Evolutionary conservation across 2,797 vertebrate genomes (phyloP).

Genomic region (Hydrolagus colliei): DNA sequence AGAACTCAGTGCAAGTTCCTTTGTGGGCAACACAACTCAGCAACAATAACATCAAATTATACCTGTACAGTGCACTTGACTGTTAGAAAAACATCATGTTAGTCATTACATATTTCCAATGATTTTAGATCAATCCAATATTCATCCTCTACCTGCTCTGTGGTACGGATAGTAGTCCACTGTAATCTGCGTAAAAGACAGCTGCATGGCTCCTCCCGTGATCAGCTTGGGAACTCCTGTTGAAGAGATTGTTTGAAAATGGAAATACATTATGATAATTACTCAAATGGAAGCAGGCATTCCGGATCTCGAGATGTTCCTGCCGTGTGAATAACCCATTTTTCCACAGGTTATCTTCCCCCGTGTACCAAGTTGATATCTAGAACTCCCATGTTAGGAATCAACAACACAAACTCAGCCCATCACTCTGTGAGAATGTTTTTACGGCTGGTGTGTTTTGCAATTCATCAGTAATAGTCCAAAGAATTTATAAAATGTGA

Average conservation of each 20-base stretch:
- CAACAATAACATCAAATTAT: no score
- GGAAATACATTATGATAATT: background rate
- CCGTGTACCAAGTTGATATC: background rate
- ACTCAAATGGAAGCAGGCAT: background rate
- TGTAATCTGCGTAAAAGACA: conserved; percentile 87
- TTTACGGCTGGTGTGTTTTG: background rate
- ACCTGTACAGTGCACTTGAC: no score
- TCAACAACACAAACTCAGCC: no score
- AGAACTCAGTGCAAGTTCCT: no score
- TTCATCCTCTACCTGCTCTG: conserved; percentile 71
- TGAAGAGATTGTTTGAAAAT: background rate
- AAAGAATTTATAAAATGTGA: background rate
- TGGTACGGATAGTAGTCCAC: conserved; percentile 96
- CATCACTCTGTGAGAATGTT: background rate
- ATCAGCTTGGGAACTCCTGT: conserved; percentile 75
- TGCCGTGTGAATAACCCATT: background rate
- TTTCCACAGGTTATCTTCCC: background rate
- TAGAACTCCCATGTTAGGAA: no score
- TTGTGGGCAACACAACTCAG: no score
- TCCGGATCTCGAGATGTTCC: background rate
- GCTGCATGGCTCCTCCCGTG: conserved; percentile 92
- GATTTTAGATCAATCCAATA: background rate
- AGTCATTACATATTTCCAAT: no score
- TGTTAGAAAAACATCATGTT: no score
- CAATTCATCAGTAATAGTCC: background rate